Conservation (phyloP, 2,888 invertebrate genomes). For the Luperina nickerlii region DNA sequence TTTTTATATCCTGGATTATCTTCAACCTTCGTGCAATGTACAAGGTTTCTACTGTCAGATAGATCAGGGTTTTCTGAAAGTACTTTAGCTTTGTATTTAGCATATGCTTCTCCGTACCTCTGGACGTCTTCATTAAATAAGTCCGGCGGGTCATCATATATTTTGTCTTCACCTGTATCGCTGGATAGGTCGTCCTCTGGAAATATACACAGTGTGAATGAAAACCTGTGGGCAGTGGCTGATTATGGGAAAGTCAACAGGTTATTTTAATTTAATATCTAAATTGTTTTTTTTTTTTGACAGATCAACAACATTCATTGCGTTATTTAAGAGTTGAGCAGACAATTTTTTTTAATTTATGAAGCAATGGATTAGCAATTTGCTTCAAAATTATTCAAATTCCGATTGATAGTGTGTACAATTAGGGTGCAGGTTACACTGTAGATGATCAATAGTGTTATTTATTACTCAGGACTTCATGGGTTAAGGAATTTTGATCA, state of each 20-base stretch:
- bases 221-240: background rate
- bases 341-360: too few species aligned
- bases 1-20: slow-evolving; percentile 79
- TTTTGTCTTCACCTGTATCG: slow-evolving; percentile 85
- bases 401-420: too few species aligned
- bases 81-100: slow-evolving; percentile 91
- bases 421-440: background rate
- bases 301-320: too few species aligned
- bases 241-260: background rate
- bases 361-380: too few species aligned
- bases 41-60: slow-evolving; percentile 69
- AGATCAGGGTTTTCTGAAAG: slow-evolving; percentile 74
- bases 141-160: slow-evolving; percentile 81
- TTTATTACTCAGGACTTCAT: background rate
- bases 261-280: background rate
- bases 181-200: slow-evolving; percentile 86
- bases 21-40: slow-evolving; percentile 74
- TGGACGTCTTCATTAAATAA: slow-evolving; percentile 89
- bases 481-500: background rate
- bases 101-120: slow-evolving; percentile 92
- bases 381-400: too few species aligned
- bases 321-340: background rate
- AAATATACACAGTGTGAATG: slow-evolving; percentile 43
- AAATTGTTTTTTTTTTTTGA: too few species aligned
- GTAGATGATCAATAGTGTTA: background rate